Conservation (phyloP, 1,140 invertebrate genomes). For the Helicoverpa armigera region DNA sequence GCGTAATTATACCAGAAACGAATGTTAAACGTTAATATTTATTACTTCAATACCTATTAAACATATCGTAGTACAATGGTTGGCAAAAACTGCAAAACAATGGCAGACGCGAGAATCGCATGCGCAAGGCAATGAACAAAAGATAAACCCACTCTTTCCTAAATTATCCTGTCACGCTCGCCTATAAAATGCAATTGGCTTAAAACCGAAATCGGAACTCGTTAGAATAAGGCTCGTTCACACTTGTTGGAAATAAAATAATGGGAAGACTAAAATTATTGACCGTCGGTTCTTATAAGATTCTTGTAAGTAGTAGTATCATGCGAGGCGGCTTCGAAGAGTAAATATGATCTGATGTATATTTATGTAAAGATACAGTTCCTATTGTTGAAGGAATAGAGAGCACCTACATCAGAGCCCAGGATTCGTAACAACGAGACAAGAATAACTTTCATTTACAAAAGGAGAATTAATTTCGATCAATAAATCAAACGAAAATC, state of each 20-base stretch:
- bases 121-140: constrained; percentile 64
- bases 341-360: neutral
- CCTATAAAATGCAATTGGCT: constrained; percentile 85
- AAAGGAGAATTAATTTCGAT: constrained; percentile 29
- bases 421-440: neutral
- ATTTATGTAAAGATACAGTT: too few species aligned
- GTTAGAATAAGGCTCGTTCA: constrained; percentile 70
- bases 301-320: neutral
- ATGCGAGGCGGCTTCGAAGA: neutral
- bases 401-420: too few species aligned
- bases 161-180: constrained; percentile 85
- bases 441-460: neutral
- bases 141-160: constrained; percentile 72
- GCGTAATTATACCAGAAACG: constrained; percentile 73
- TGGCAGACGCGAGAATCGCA: constrained; percentile 67
- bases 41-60: constrained; percentile 75
- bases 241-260: neutral
- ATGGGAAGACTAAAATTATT: neutral
- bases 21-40: constrained; percentile 72
- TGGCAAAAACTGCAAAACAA: constrained; percentile 72
- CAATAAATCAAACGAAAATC: constrained; percentile 40
- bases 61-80: constrained; percentile 69
- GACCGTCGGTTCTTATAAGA: neutral
- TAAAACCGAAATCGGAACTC: constrained; percentile 78
- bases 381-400: too few species aligned